A percentile compares a stretch with the other conserved stretches of the same genome.
These are phyloP conservation scores for Oreocharis arfaki DNA, from an alignment of 2,113 vertebrate genomes.

Conservation along the genomic window DNA sequence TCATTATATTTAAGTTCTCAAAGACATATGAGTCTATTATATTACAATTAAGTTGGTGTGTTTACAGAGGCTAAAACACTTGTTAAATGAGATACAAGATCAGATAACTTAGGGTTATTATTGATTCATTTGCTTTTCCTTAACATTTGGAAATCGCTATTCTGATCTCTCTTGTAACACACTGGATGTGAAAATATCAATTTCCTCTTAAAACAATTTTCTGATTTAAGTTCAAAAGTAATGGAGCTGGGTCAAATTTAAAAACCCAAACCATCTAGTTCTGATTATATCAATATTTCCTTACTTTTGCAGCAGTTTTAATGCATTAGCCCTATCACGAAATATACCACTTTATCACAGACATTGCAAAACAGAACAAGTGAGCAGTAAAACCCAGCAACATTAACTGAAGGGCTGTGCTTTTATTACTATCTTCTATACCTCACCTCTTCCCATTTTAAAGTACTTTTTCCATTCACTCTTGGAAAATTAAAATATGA, in stretches of 20 bases:
- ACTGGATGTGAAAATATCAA: fast-evolving
- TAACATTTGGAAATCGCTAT: background rate
- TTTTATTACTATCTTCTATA: background rate
- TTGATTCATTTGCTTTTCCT: background rate
- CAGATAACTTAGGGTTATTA: background rate
- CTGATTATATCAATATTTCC: background rate
- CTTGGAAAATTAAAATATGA: background rate
- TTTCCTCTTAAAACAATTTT: background rate
- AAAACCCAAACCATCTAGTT: background rate
- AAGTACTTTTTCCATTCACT: background rate
- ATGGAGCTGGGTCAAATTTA: background rate
- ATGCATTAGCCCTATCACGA: background rate
- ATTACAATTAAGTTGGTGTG: background rate
- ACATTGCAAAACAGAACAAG: background rate
- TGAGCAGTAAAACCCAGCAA: background rate
- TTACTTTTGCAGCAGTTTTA: background rate
- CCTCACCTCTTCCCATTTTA: background rate
- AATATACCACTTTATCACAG: background rate
- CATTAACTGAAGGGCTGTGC: background rate
- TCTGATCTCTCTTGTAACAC: background rate
- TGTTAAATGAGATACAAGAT: background rate
- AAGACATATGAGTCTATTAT: background rate
- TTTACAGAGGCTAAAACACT: background rate
- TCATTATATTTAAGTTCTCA: background rate
- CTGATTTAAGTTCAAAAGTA: background rate